Evolutionary conservation across 2,888 invertebrate species (phyloP).

Genomic region (Drosophila testacea): DNA sequence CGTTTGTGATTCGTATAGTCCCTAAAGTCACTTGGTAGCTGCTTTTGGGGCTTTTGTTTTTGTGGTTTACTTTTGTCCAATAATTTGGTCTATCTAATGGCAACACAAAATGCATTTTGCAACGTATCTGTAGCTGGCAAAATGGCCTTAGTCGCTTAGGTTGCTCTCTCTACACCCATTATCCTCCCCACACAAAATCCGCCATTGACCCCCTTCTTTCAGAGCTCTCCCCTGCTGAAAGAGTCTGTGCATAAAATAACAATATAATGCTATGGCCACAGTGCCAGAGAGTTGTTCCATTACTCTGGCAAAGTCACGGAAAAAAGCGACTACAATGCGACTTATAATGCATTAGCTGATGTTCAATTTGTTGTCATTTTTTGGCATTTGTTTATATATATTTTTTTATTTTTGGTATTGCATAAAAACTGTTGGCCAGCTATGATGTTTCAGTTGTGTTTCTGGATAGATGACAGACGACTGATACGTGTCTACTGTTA

Average conservation of each 20-base stretch:
- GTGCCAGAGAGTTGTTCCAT: constrained; percentile 43
- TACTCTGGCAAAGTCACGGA: constrained; percentile 29
- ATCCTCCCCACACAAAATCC: neutral
- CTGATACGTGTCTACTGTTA: constrained; percentile 37
- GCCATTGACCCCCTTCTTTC: neutral
- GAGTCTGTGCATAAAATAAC: constrained; percentile 79
- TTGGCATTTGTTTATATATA: constrained; percentile 15
- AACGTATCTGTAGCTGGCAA: constrained; percentile 76
- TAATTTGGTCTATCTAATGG: constrained; percentile 80
- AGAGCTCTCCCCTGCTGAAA: neutral
- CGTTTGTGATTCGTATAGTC: constrained; percentile 25
- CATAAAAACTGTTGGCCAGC: constrained; percentile 25
- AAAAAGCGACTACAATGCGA: constrained; percentile 51
- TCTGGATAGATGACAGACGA: constrained; percentile 54
- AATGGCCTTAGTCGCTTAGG: constrained; percentile 75
- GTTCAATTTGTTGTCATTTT: constrained; percentile 59
- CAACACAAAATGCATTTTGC: constrained; percentile 72
- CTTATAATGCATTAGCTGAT: constrained; percentile 66
- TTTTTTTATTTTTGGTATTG: neutral
- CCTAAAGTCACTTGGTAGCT: neutral
- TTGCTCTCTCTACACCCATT: constrained; percentile 19
- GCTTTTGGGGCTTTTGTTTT: constrained; percentile 62
- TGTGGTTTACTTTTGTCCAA: constrained; percentile 70
- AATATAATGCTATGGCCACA: constrained; percentile 72
- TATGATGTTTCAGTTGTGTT: constrained; percentile 37